These are phyloP conservation scores for Todiramphus chloris DNA, from an alignment of 2,113 vertebrate species.

Conservation along the genomic window DNA sequence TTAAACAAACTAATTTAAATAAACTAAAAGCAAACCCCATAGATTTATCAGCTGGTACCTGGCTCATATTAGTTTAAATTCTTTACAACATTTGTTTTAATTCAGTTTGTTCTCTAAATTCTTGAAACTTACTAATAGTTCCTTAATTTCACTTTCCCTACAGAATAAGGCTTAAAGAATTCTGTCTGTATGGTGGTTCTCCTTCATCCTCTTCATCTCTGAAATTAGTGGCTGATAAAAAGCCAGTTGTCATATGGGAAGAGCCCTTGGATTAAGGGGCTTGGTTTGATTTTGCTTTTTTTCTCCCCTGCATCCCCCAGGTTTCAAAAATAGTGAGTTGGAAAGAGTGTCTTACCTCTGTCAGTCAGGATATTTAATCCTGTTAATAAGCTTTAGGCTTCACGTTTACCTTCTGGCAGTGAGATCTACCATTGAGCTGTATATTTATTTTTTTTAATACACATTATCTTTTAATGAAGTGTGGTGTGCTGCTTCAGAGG, in stretches of 20 bases:
- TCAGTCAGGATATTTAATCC: slow-evolving; percentile 6
- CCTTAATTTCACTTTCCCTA: neutral
- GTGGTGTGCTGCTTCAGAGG: neutral
- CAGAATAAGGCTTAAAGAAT: neutral
- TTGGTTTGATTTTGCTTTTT: neutral
- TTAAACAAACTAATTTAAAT: neutral
- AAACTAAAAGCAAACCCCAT: accelerated
- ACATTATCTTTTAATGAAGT: neutral
- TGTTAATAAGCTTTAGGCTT: slow-evolving; percentile 7
- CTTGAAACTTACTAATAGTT: neutral
- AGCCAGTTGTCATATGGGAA: neutral
- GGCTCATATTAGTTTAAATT: neutral
- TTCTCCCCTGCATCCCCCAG: accelerated
- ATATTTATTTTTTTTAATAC: neutral
- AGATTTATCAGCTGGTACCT: neutral
- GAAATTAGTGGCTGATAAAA: neutral
- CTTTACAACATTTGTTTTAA: neutral
- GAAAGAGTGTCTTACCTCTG: neutral
- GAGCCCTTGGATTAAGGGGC: neutral
- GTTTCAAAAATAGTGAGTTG: neutral
- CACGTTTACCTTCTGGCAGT: neutral
- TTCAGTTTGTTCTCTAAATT: neutral
- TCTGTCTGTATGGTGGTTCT: neutral
- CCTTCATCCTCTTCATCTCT: neutral
- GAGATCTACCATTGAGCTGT: neutral